Evolutionary conservation across 2,888 invertebrate species (phyloP), one percentile per base, ranked within the genome.

Genomic region (Mimas tiliae): DNA sequence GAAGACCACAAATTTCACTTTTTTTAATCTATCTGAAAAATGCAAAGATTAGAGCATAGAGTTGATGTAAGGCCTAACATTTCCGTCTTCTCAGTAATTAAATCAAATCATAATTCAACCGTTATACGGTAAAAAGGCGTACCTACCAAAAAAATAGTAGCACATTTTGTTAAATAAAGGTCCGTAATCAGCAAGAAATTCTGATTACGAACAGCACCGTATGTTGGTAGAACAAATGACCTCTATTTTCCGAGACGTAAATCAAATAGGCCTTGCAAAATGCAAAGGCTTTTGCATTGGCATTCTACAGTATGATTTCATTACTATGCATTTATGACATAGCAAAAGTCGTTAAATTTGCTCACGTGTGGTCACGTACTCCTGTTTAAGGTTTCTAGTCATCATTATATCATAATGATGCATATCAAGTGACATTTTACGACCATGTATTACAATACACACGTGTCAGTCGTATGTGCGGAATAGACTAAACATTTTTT

Each of bases 291-390:
- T n/a, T 58, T 19, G 1, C 7, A 58, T 42, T 58, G 38, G 1
- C 1, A 42, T 58, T 58, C 38, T 58, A 19, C 16, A 19, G 50
- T 50, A 12, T 42, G 42, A 19, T 19, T 19, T 19, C 19, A 58
- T 58, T 58, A 58, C 38, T 53, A 53, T 34, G 12, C 58, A 16
- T 58, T 58, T 42, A 12, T 42, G 38, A 42, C 19, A 6, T 42
- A 19, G 42, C 58, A 42, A 42, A 58, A 19, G 58, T 58, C 58
- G 58, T 58, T 19, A 58, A 58, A 58, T 42, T 58, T 42, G 12
- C 58, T 42, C 16, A 42, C 19, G 58, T 42, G 38, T 58, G 12
- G 58, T 58, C 58, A 58, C 58, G 58, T 52, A 52, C 12, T 58
- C 19, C 19, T 58, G 58, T 38, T 58, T 58, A 38, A 16, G 19